Conservation (phyloP, 2,797 vertebrate species). For the Melanotaenia parkinsoni region DNA sequence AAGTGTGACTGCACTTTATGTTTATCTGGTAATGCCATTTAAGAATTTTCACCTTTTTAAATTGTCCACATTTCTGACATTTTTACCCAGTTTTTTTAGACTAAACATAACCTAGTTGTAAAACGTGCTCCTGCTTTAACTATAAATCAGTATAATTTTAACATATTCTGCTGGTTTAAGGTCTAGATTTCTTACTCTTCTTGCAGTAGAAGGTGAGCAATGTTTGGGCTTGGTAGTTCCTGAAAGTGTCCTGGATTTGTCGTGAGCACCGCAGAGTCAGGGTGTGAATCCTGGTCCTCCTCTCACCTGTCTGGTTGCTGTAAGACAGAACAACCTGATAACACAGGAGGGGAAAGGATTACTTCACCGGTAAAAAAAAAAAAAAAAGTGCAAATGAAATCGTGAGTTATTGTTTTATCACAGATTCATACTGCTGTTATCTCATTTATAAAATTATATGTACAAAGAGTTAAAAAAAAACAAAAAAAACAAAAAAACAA, state of each 20-base stretch:
- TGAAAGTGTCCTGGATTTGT: constrained; percentile 81
- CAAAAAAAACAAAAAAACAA: not conserved
- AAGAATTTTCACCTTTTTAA: not conserved
- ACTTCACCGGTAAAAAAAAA: not conserved
- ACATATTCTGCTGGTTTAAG: not conserved
- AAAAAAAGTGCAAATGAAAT: too few species aligned
- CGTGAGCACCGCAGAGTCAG: constrained; percentile 76
- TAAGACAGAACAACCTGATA: constrained; percentile 78
- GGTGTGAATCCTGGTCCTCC: constrained; percentile 80
- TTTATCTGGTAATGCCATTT: not conserved
- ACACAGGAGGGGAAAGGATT: not conserved
- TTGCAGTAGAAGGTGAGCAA: constrained; percentile 86
- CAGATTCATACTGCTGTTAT: too few species aligned
- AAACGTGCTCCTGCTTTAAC: not conserved
- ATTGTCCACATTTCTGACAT: too few species aligned
- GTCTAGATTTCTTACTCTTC: constrained; percentile 70
- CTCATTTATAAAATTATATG: too few species aligned
- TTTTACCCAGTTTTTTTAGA: not conserved
- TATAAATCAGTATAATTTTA: not conserved
- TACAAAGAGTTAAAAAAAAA: too few species aligned
- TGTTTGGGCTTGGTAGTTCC: constrained; percentile 83
- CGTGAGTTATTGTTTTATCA: too few species aligned
- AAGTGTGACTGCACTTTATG: too few species aligned
- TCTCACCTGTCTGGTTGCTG: constrained; percentile 71
- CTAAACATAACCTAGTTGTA: not conserved